A percentile compares a stretch with the other conserved stretches of the same genome.
Evolutionary conservation across 2,888 invertebrate genomes (phyloP).

Genomic region (Metallyticus violacea): DNA sequence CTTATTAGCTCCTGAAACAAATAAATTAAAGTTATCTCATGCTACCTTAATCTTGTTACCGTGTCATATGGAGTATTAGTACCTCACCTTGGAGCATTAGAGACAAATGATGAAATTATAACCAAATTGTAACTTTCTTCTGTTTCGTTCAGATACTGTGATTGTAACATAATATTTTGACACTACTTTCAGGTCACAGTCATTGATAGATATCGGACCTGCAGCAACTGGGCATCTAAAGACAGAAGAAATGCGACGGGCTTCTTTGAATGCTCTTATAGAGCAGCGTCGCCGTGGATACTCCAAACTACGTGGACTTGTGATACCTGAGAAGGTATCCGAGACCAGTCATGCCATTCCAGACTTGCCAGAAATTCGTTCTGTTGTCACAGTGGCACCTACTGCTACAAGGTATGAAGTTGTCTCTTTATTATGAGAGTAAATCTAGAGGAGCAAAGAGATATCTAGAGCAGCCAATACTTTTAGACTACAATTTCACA

Average conservation of each 20-base stretch:
- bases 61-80: too few relatives aligned
- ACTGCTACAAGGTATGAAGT: not conserved
- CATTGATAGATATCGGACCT: conserved; percentile 48
- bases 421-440: too few relatives aligned
- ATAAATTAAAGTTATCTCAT: too few relatives aligned
- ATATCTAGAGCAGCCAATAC: too few relatives aligned
- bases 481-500: too few relatives aligned
- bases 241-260: conserved; percentile 52
- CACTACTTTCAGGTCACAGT: conserved; percentile 46
- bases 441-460: too few relatives aligned
- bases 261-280: conserved; percentile 69
- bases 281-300: conserved; percentile 80
- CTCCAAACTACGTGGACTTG: conserved; percentile 82
- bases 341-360: conserved; percentile 57
- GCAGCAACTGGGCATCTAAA: conserved; percentile 18
- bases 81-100: too few relatives aligned
- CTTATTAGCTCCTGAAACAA: too few relatives aligned
- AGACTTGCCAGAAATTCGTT: conserved; percentile 78
- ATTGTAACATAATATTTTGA: not conserved
- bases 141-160: not conserved
- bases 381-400: conserved; percentile 26
- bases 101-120: too few relatives aligned
- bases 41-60: too few relatives aligned
- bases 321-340: conserved; percentile 73
- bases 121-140: too few relatives aligned